These are phyloP conservation scores for Bubalus kerabau DNA, from an alignment of 2,113 vertebrate species.

Conservation along the genomic window DNA sequence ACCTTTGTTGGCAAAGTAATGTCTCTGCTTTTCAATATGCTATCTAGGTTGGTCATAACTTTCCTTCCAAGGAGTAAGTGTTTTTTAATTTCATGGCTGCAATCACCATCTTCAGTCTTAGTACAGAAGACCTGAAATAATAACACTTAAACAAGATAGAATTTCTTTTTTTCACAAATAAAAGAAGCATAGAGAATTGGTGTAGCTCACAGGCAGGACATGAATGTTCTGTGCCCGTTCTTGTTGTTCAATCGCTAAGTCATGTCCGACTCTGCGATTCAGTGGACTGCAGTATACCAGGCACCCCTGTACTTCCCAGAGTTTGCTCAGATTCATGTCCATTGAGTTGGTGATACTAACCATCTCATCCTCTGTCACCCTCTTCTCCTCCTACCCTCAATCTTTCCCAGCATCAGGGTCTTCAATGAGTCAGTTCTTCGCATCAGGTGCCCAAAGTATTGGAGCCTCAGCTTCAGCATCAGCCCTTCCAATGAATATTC, in stretches of 20 bases:
- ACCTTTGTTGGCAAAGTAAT: too few relatives aligned
- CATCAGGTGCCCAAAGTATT: not conserved
- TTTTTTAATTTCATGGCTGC: too few relatives aligned
- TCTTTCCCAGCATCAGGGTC: not conserved
- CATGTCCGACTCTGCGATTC: not conserved
- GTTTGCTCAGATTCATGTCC: not conserved
- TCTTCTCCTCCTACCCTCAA: not conserved
- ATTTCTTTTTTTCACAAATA: not conserved
- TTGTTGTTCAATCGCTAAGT: not conserved
- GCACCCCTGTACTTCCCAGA: not conserved
- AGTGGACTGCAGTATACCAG: not conserved
- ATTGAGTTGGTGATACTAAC: not conserved
- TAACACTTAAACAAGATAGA: not conserved
- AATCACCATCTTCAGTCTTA: not conserved
- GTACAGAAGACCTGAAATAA: not conserved
- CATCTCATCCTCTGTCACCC: not conserved
- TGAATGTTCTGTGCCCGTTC: not conserved
- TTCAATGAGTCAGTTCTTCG: not conserved
- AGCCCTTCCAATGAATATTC: not conserved
- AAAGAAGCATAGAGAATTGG: not conserved
- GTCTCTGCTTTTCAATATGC: too few relatives aligned
- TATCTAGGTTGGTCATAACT: too few relatives aligned
- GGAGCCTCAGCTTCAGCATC: not conserved
- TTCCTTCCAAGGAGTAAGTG: too few relatives aligned
- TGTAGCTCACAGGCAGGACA: not conserved